Conservation (phyloP, 2,888 invertebrate genomes). For the Trissonchulus latispiculum region DNA sequence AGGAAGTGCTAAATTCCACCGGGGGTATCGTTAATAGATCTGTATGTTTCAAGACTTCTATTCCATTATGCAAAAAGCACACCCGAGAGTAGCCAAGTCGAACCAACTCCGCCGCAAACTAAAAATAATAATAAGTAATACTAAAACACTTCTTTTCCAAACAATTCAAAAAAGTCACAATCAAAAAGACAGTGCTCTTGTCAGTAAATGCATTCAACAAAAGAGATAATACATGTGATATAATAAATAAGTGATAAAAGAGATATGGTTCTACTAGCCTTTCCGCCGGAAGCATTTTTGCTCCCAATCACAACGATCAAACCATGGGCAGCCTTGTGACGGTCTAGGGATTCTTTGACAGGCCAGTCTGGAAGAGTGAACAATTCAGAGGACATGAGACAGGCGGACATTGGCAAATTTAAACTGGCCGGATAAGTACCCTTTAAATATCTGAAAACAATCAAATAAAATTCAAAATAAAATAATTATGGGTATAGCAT, state of each 20-base stretch:
- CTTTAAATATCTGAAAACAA: slow-evolving; percentile 5
- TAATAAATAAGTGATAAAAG: no score
- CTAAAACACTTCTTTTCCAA: no score
- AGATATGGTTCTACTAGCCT: no score
- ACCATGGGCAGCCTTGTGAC: neutral
- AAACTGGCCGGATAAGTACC: slow-evolving; percentile 13
- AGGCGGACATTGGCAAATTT: neutral
- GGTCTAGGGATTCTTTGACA: neutral
- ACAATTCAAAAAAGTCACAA: no score
- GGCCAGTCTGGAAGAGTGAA: neutral
- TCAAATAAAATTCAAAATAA: no score
- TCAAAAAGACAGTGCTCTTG: no score
- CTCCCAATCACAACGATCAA: slow-evolving; percentile 5
- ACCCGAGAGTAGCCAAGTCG: neutral
- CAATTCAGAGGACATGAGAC: neutral
- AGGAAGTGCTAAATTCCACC: no score
- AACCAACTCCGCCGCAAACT: neutral
- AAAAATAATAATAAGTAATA: no score
- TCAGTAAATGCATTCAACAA: no score
- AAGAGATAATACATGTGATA: no score
- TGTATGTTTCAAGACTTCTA: slow-evolving; percentile 11
- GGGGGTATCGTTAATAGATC: neutral
- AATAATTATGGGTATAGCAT: no score
- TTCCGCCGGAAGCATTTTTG: no score
- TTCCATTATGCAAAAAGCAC: slow-evolving; percentile 5